Evolutionary conservation across 1,140 invertebrate species (phyloP), one percentile per base, ranked within the genome.

Genomic region (Hesperophylax magnus): DNA sequence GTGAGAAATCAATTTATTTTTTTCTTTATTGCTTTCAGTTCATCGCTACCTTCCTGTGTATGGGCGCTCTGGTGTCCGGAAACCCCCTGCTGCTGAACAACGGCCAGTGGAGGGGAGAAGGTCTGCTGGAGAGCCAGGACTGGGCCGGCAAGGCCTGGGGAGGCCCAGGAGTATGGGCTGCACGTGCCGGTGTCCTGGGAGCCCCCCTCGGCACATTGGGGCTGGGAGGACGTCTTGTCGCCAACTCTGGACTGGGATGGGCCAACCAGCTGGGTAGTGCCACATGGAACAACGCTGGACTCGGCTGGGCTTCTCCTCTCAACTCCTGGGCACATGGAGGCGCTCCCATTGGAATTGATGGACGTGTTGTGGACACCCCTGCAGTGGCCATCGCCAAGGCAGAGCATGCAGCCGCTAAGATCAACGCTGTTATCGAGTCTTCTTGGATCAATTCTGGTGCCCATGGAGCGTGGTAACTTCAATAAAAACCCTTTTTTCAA

Each of bases 351-450:
- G 71, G 76, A 3, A 63, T 69, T 54, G 81, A 80, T 20, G 81
- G 82, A 56, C 78, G 74, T 85, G 89, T 90, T 85, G 86, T 89
- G 79, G 89, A 90, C 86, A 90, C 89, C 20, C 88, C 89, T 76
- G 89, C 89, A 82, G 89, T 90, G 74, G 89, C 89, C 18, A 88
- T 89, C 78, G 89, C 89, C 18, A 87, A 88, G 53, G 87, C 88
- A 31, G 87, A 87, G 7, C 89, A 90, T 85, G 83, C 88, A 24
- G 81, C 87, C 60, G 82, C 82, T 27, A 91, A 89, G 61, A 90
- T 91, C 0, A 53, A 56, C 39, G 17, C 65, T 5, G 8, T 5
- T 52, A 60, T 69, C 47, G 72, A 69, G 54, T 39, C 71, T 27
- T 39, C 34, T 39, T 9, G 5, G 34, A 39, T 39, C 34, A 39